Evolutionary conservation across 2,888 invertebrate species (phyloP), one percentile per base, ranked within the genome.

Genomic region (Caenorhabditis macrosperma): DNA sequence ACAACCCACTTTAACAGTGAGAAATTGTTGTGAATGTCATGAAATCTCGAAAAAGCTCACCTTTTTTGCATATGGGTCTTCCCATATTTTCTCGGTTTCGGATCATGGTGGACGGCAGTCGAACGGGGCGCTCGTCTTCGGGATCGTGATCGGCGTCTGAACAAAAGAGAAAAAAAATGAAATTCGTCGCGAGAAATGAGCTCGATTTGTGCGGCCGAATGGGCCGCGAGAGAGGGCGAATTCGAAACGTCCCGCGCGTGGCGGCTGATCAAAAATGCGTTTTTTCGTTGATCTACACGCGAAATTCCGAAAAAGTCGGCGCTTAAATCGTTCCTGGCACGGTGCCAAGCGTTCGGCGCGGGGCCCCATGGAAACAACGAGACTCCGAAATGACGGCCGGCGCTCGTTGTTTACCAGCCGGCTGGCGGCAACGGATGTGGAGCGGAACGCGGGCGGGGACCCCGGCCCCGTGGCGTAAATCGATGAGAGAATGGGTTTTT

Each of bases 81-180:
- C 61, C 69, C 33, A 71, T 1, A 33, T 54, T 72, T 12, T 54
- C 54, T 12, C 71, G 61, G 35, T 63, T 72, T 12, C 63, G 54
- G 22, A 63, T 60, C 71, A 72, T 63, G 20, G 17, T 15, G 7
- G 28, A 6, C 10, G 52, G 26, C 38, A 9, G 9, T 33, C 33
- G 33, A 10, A 33, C 33, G 33, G n/a, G n/a, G n/a, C n/a, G n/a
- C n/a, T n/a, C n/a, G 38, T 38, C 15, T 12, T 12, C 38, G 17
- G 44, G 44, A 5, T 33, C 6, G 9, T 33, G 33, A 7, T 33
- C 9, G 33, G 33, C 33, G 9, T 24, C n/a, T 6, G 35, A n/a
- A 9, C 2, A 22, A 20, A 7, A 50, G 15, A 46, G 28, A 46
- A 20, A n/a, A 10, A 20, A 24, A 33, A 2, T 33, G 33, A 63